These are phyloP conservation scores for Anguilla marmorata DNA, from an alignment of 2,797 vertebrate genomes.

Conservation along the genomic window DNA sequence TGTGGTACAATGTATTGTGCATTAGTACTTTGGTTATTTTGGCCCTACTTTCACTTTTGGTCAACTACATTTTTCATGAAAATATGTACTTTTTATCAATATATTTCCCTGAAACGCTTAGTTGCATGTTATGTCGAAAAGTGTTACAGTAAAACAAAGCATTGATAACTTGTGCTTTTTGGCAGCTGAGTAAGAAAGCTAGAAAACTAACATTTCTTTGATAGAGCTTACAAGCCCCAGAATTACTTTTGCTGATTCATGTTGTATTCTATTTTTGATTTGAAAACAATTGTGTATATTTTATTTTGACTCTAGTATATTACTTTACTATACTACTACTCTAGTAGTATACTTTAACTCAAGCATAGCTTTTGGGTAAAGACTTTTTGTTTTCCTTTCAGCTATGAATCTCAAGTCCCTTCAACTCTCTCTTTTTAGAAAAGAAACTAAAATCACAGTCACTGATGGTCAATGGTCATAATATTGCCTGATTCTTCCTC, in stretches of 20 bases:
- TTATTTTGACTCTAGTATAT: neutral
- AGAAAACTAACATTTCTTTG: neutral
- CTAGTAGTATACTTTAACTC: neutral
- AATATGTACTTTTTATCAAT: neutral
- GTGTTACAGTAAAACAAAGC: neutral
- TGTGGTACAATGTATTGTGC: neutral
- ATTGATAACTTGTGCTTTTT: neutral
- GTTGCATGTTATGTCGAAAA: neutral
- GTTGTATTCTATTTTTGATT: neutral
- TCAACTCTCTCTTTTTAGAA: neutral
- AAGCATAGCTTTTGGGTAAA: neutral
- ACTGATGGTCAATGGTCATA: neutral
- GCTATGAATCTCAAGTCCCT: neutral
- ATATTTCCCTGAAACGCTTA: neutral
- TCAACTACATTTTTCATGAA: neutral
- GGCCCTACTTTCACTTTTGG: neutral
- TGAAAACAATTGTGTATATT: neutral
- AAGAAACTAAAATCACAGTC: neutral
- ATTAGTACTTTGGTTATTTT: neutral
- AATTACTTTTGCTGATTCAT: neutral
- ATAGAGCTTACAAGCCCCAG: neutral
- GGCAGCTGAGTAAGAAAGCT: neutral
- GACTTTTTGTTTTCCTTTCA: neutral
- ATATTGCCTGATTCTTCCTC: neutral
- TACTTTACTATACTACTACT: neutral